Evolutionary conservation across 2,113 vertebrate genomes (phyloP).

Genomic region (Megalops atlanticus): DNA sequence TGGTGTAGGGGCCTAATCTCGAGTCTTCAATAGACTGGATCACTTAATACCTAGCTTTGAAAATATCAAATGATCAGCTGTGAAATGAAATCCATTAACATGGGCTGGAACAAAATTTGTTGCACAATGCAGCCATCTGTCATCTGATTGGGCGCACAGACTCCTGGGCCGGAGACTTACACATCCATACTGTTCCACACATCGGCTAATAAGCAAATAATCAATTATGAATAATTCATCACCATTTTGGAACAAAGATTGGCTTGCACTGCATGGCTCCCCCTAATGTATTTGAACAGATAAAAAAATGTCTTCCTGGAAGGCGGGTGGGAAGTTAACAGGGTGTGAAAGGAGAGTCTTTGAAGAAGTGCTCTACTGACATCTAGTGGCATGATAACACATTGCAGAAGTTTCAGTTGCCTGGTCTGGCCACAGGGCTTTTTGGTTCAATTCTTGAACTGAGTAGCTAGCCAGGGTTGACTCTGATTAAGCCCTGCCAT

Average conservation of each 20-base stretch:
- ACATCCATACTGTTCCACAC: not conserved
- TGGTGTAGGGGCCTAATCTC: not conserved
- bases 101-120: not conserved
- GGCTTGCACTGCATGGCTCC: not conserved
- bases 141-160: not conserved
- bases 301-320: not conserved
- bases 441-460: not conserved
- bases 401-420: not conserved
- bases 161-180: not conserved
- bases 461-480: not conserved
- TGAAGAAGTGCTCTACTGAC: not conserved
- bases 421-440: not conserved
- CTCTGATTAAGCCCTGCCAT: not conserved
- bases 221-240: not conserved
- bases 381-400: not conserved
- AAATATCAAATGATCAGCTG: not conserved
- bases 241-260: not conserved
- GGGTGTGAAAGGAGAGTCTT: not conserved
- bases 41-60: not conserved
- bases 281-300: not conserved
- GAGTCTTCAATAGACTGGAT: not conserved
- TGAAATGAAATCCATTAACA: not conserved
- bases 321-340: not conserved
- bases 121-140: not conserved
- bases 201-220: not conserved